phyloP scores from a whole-genome alignment of 1,140 invertebrate genomes.

The Dysdera silvatica region DNA sequence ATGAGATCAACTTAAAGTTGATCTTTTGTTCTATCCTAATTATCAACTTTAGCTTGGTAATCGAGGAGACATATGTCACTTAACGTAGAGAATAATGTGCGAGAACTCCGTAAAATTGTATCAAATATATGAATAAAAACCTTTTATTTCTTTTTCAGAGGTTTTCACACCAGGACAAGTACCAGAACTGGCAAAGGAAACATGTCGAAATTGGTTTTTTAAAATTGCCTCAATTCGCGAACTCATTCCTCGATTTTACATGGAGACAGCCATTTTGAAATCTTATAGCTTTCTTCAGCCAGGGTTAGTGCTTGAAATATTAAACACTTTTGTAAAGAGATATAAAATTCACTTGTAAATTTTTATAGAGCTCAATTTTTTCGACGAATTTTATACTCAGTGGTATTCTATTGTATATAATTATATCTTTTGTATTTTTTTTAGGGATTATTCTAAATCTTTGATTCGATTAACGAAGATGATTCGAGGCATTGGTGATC shows the following conservation, averaged over 20 bases:
- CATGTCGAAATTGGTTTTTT: conserved; percentile 96
- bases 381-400: neutral
- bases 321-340: too few relatives aligned
- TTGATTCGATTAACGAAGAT: conserved; percentile 69
- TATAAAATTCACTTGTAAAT: too few relatives aligned
- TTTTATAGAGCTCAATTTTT: neutral
- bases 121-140: too few relatives aligned
- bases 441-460: conserved; percentile 63
- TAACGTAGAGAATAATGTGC: too few relatives aligned
- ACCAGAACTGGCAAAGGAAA: conserved; percentile 84
- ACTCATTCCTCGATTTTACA: conserved; percentile 79
- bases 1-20: too few relatives aligned
- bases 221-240: conserved; percentile 97
- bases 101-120: too few relatives aligned
- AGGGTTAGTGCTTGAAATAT: conserved; percentile 50
- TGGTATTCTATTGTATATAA: neutral
- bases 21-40: too few relatives aligned
- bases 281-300: conserved; percentile 76
- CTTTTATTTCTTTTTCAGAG: conserved; percentile 39
- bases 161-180: conserved; percentile 58
- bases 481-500: conserved; percentile 87
- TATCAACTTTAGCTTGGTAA: too few relatives aligned
- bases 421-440: conserved; percentile 3
- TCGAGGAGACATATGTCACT: too few relatives aligned
- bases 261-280: conserved; percentile 86